These are phyloP conservation scores for Hypotaenidia philippensis DNA, from an alignment of 2,797 vertebrate species.

Conservation along the genomic window DNA sequence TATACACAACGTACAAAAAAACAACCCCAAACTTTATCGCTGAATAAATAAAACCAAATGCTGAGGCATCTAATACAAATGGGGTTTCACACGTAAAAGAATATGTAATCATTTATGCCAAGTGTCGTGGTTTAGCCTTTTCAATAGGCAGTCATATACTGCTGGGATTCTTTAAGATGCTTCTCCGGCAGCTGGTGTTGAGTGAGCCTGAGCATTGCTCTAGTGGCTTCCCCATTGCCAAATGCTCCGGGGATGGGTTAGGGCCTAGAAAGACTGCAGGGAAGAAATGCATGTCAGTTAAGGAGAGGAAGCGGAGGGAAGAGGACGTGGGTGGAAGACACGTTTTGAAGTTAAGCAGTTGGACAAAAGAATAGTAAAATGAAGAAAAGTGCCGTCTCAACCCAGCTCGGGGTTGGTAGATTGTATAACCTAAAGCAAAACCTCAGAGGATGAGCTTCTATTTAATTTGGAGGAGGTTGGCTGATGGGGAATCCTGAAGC, in stretches of 20 bases:
- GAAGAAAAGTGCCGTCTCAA: neutral
- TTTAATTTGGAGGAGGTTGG: neutral
- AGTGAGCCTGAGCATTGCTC: neutral
- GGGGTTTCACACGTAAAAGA: neutral
- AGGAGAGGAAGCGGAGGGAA: neutral
- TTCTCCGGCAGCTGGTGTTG: neutral
- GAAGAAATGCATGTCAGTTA: neutral
- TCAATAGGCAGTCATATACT: neutral
- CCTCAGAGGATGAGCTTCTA: neutral
- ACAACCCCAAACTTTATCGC: neutral
- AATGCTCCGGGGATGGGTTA: neutral
- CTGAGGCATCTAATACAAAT: neutral
- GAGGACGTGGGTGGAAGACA: neutral
- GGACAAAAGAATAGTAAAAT: slow-evolving; percentile 11
- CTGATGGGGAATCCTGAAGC: neutral
- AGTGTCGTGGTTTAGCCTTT: neutral
- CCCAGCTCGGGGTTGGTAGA: neutral
- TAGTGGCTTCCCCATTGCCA: neutral
- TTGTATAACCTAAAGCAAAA: neutral
- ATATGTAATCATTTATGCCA: neutral
- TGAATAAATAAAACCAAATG: neutral
- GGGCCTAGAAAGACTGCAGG: neutral
- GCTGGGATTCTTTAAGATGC: neutral
- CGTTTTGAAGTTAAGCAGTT: neutral
- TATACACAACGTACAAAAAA: neutral